These are phyloP conservation scores for Eilema caniola DNA, from an alignment of 2,888 invertebrate genomes.

Conservation along the genomic window DNA sequence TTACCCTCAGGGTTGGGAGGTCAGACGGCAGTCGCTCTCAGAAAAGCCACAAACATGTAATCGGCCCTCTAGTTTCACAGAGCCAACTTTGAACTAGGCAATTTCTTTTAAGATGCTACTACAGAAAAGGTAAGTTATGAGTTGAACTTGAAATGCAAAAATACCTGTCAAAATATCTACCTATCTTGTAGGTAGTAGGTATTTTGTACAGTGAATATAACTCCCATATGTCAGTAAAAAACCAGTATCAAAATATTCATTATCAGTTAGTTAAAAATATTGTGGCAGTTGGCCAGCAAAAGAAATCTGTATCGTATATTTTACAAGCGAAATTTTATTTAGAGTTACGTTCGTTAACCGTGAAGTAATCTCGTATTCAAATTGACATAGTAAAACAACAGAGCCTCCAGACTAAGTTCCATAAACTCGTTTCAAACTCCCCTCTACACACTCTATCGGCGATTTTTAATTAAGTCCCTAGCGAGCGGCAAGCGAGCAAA, in stretches of 20 bases:
- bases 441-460: conserved; percentile 86
- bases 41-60: too few relatives aligned
- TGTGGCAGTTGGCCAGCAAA: conserved; percentile 27
- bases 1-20: too few relatives aligned
- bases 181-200: background rate
- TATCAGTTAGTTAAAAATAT: conserved; percentile 34
- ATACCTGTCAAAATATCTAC: background rate
- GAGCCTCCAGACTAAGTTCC: conserved; percentile 81
- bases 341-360: conserved; percentile 53
- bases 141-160: background rate
- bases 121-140: too few relatives aligned
- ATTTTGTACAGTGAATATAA: background rate
- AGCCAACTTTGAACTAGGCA: too few relatives aligned
- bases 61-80: too few relatives aligned
- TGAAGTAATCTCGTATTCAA: conserved; percentile 83
- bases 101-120: too few relatives aligned
- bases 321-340: conserved; percentile 45
- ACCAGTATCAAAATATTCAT: conserved; percentile 10
- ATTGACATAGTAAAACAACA: conserved; percentile 86
- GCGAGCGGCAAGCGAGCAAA: conserved; percentile 83
- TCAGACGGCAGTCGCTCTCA: too few relatives aligned
- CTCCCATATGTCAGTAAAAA: background rate
- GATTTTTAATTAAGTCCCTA: conserved; percentile 87
- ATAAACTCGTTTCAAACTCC: conserved; percentile 85
- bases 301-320: conserved; percentile 29